A percentile compares a stretch with the other conserved stretches of the same genome.
Conservation (phyloP, 2,888 invertebrate species). For the Beris chalybata region DNA sequence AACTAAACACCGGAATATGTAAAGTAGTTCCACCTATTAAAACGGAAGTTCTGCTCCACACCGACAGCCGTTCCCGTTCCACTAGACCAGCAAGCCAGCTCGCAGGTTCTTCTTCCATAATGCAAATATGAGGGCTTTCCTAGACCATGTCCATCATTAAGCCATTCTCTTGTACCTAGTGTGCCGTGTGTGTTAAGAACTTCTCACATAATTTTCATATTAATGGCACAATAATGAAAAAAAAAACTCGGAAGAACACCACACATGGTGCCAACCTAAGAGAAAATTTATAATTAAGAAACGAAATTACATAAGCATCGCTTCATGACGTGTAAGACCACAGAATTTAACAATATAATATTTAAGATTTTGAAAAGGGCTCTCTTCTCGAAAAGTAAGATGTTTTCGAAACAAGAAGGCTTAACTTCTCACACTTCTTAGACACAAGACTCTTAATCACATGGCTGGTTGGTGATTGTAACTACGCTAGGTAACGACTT, state of each 20-base stretch:
- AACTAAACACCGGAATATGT: constrained; percentile 3
- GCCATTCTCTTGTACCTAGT: background rate
- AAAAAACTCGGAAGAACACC: background rate
- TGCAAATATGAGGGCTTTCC: constrained; percentile 6
- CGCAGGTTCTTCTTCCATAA: background rate
- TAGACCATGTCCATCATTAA: no score
- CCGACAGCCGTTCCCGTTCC: background rate
- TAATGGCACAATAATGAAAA: background rate
- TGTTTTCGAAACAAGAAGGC: no score
- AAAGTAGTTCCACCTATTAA: constrained; percentile 25
- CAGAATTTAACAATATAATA: background rate
- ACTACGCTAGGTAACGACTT: no score
- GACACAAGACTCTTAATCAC: no score
- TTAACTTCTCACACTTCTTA: no score
- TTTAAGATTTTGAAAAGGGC: no score
- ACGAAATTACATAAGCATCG: background rate
- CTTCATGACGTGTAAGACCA: background rate
- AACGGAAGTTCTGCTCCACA: constrained; percentile 22
- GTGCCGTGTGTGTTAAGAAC: background rate
- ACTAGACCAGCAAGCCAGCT: background rate
- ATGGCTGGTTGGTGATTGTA: no score
- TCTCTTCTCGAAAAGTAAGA: no score
- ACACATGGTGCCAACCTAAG: background rate
- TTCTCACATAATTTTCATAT: constrained; percentile 20
- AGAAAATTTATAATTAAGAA: constrained; percentile 3